Evolutionary conservation across 1,140 invertebrate genomes (phyloP), one percentile per base, ranked within the genome.

Genomic region (Drosophila littoralis): DNA sequence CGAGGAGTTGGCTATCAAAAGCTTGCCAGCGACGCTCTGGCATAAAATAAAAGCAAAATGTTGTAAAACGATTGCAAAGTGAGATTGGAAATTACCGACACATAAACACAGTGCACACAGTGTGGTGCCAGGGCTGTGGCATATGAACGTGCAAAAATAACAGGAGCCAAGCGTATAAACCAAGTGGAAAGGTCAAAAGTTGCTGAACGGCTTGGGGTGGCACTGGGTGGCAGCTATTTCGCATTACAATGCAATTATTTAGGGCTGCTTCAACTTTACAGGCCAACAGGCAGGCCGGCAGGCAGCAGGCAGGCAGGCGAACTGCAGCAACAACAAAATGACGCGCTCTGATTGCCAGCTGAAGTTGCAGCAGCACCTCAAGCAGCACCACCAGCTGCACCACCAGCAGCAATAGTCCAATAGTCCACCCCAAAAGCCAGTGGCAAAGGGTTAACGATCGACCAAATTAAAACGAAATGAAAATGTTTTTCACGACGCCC

Each of bases 231-330:
- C 61, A 71, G 86, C 84, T 79, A 91, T 83, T 89, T 91, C 85
- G 74, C 74, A 91, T 91, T 91, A 91, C 90, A 91, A 90, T 91
- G 90, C 90, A 91, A 91, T 91, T 91, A 91, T 91, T 90, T 81
- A 77, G 80, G 90, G 90, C 85, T 84, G 74, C 79, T 84, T 90
- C 77, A 88, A 89, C 74, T 83, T 64, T 51, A 57, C 58, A 57
- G 57, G 48, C 70, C 17, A 64, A 13, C 35, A 38, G 54, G 54
- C 54, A 45, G 42, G 64, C 35, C 28, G 33, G 4, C 64, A 22
- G 22, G 4, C 43, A 64, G 9, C 36, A 10, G 43, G 13, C 8
- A 17, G 36, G 46, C 46, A 28, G 33, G 35, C 77, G 38, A 85
- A 61, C 35, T 51, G 42, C 64, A 79, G 45, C 43, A 63, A 36